Evolutionary conservation across 2,797 vertebrate species (phyloP).

Genomic region (Mormyrus hasselquistii): DNA sequence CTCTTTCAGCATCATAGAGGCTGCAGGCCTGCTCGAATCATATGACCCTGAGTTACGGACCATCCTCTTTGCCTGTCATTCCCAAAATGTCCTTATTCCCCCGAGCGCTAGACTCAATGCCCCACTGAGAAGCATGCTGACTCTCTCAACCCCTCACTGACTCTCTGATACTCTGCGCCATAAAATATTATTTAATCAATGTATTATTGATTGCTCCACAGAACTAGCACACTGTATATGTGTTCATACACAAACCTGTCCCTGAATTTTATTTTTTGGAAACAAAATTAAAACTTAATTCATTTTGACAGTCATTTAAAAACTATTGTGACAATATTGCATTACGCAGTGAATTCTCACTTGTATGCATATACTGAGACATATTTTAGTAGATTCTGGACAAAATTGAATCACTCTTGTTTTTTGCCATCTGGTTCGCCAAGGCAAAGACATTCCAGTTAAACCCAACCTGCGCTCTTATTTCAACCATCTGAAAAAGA

Average conservation of each 20-base stretch:
- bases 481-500: background rate
- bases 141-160: background rate
- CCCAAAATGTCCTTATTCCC: background rate
- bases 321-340: background rate
- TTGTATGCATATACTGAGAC: background rate
- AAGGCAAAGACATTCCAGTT: conserved; percentile 11
- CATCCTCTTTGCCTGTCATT: background rate
- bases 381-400: background rate
- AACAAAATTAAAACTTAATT: background rate
- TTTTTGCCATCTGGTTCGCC: conserved; percentile 24
- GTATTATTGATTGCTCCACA: background rate
- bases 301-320: background rate
- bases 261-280: background rate
- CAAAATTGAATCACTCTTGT: background rate
- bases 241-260: background rate
- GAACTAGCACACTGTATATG: background rate
- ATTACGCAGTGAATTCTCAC: background rate
- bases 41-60: background rate
- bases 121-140: background rate
- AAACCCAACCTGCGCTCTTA: background rate
- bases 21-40: background rate
- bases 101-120: background rate
- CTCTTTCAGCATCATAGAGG: background rate
- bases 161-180: background rate
- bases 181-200: background rate